Evolutionary conservation across 2,888 invertebrate species (phyloP), one percentile per base, ranked within the genome.

Genomic region (Lumbricus terrestris): DNA sequence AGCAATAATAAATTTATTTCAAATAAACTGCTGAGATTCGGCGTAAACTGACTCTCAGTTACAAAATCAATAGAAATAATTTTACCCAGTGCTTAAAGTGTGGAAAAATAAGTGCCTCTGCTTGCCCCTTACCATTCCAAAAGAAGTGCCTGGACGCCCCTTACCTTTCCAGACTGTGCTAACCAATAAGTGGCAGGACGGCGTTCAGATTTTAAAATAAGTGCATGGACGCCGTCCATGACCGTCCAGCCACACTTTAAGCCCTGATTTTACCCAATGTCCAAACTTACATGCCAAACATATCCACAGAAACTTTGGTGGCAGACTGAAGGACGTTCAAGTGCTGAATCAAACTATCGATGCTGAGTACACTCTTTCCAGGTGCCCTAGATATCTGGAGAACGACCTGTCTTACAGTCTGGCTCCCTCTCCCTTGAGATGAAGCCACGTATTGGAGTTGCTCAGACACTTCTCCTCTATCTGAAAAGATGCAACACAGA

Each of bases 301-400:
- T 97, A 94, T 98, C 97, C 93, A 99, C 97, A 93, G 97, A 97
- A 94, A 98, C 98, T 92, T 97, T 96, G 90, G 98, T 97, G 93
- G 97, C 97, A 94, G 97, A 97, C 93, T 96, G 96, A 90, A 97
- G 95, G 88, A 97, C 96, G 92, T 96, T 96, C 93, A 98, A 96
- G 96, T 99, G 99, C 93, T 97, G 96, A 35, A 34, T 88, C 88
- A 42, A 34, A 38, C 69, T 38, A 54, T 54, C 34, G 8, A 29
- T n/a, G 69, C n/a, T 38, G 34, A 35, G 34, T 40, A 35, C 97
- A 54, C 40, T 40, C n/a, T 34, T 37, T n/a, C 83, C 88, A 33
- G 40, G 42, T 29, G 38, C 47, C 20, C 69, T 82, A 37, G 90
- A 4, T 37, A 94, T 98, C 95, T 99, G 99, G 94, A 99, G 69